phyloP scores from a whole-genome alignment of 2,888 invertebrate species.

The Scaptomyza parva region DNA sequence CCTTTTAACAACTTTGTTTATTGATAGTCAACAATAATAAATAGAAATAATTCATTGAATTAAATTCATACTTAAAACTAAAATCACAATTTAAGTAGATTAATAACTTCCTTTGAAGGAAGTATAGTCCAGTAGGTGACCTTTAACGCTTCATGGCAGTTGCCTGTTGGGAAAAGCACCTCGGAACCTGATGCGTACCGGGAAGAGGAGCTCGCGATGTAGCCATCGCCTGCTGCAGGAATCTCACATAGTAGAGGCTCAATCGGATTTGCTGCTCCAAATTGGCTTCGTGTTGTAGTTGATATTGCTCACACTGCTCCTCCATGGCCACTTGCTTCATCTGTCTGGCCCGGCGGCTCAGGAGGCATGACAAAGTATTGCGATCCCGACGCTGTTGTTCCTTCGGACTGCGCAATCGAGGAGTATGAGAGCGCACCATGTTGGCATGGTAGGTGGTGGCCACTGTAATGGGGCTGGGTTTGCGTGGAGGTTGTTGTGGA shows the following conservation, averaged over 20 bases:
- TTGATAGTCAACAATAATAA: slow-evolving; percentile 45
- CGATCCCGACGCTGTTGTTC: slow-evolving; percentile 72
- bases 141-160: slow-evolving; percentile 23
- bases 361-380: slow-evolving; percentile 66
- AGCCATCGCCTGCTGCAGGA: slow-evolving; percentile 59
- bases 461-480: slow-evolving; percentile 11
- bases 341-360: slow-evolving; percentile 63
- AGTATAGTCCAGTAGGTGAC: slow-evolving; percentile 2
- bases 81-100: no score
- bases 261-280: slow-evolving; percentile 63
- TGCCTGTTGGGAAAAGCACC: slow-evolving; percentile 24
- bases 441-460: slow-evolving; percentile 57
- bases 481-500: slow-evolving; percentile 5
- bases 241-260: slow-evolving; percentile 62
- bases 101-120: slow-evolving; percentile 2
- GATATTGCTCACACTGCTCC: slow-evolving; percentile 59
- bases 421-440: slow-evolving; percentile 64
- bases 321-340: slow-evolving; percentile 60
- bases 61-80: not conserved
- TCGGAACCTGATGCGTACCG: slow-evolving; percentile 3
- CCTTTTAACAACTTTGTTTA: slow-evolving; percentile 45
- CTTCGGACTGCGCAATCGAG: slow-evolving; percentile 55
- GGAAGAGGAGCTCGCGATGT: slow-evolving; percentile 33
- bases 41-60: not conserved
- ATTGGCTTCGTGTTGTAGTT: slow-evolving; percentile 47